Evolutionary conservation across 2,797 vertebrate species (phyloP).

Genomic region (Myotis pilosus): DNA sequence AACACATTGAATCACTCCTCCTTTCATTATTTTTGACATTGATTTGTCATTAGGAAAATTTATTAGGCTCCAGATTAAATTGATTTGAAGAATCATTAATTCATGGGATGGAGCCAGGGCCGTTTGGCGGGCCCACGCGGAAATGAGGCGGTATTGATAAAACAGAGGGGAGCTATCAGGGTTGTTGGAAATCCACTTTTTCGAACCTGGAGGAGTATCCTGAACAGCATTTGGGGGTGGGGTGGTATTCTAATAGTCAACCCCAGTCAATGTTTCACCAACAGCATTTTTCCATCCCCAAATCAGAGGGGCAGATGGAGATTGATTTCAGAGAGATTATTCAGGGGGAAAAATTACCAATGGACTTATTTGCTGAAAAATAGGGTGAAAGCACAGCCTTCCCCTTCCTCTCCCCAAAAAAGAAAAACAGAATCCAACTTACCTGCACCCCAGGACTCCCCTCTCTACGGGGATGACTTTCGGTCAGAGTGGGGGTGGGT

Average conservation of each 20-base stretch:
- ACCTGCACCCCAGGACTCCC: rapidly evolving
- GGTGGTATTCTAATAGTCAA: neutral
- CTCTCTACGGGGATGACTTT: rapidly evolving
- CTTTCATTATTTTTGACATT: conserved; percentile 87
- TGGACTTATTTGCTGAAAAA: neutral
- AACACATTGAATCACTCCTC: conserved; percentile 80
- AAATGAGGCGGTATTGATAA: conserved; percentile 72
- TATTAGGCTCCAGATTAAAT: conserved; percentile 84
- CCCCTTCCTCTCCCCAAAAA: neutral
- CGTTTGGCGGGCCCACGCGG: conserved; percentile 59
- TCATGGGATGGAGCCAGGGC: conserved; percentile 77
- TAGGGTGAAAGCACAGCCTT: neutral
- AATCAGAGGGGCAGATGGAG: neutral
- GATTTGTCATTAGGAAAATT: conserved; percentile 86
- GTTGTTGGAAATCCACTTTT: conserved; percentile 58
- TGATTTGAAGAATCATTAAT: conserved; percentile 84
- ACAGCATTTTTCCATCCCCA: neutral
- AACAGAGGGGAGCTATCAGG: conserved; percentile 59
- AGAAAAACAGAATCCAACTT: neutral
- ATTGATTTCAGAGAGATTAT: neutral
- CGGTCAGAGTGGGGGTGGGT: neutral
- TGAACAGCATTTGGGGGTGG: neutral
- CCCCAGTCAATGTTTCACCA: neutral
- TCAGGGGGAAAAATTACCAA: neutral
- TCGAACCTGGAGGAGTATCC: conserved; percentile 37